These are phyloP conservation scores for Eilema sororculum DNA, from an alignment of 2,888 invertebrate genomes.

Conservation along the genomic window DNA sequence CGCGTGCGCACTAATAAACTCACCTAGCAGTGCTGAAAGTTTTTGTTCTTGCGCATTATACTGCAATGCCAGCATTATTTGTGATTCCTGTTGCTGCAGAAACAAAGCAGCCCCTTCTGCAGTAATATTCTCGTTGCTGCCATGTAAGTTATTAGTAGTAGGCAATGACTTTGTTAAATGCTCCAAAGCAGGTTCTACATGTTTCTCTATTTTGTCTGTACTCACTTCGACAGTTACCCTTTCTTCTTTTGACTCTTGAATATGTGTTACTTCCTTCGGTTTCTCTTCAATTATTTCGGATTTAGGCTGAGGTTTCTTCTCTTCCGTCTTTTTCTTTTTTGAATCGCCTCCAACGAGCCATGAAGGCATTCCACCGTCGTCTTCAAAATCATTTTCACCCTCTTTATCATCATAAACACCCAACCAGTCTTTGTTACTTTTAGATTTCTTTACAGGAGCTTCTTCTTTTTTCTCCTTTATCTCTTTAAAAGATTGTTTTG, in stretches of 20 bases:
- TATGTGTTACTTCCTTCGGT: slow-evolving; percentile 35
- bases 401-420: slow-evolving; percentile 79
- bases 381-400: slow-evolving; percentile 58
- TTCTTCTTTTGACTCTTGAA: slow-evolving; percentile 42
- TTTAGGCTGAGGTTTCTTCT: slow-evolving; percentile 49
- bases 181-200: slow-evolving; percentile 39
- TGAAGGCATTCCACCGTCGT: slow-evolving; percentile 73
- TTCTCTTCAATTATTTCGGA: slow-evolving; percentile 45
- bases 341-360: slow-evolving; percentile 72
- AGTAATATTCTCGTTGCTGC: slow-evolving; percentile 76
- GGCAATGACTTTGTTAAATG: slow-evolving; percentile 38
- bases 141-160: slow-evolving; percentile 52
- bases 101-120: slow-evolving; percentile 86
- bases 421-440: slow-evolving; percentile 78
- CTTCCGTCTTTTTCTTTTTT: slow-evolving; percentile 67
- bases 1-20: no score
- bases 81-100: slow-evolving; percentile 88
- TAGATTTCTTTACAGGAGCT: slow-evolving; percentile 59
- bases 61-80: slow-evolving; percentile 88
- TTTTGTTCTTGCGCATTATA: slow-evolving; percentile 89
- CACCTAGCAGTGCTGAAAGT: slow-evolving; percentile 85
- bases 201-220: background rate
- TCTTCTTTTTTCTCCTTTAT: slow-evolving; percentile 61
- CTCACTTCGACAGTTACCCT: slow-evolving; percentile 28
- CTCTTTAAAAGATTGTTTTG: slow-evolving; percentile 50